These are phyloP conservation scores for Stichodactyla mertensii DNA, from an alignment of 64 coral and sea anemone genomes.

Conservation along the genomic window DNA sequence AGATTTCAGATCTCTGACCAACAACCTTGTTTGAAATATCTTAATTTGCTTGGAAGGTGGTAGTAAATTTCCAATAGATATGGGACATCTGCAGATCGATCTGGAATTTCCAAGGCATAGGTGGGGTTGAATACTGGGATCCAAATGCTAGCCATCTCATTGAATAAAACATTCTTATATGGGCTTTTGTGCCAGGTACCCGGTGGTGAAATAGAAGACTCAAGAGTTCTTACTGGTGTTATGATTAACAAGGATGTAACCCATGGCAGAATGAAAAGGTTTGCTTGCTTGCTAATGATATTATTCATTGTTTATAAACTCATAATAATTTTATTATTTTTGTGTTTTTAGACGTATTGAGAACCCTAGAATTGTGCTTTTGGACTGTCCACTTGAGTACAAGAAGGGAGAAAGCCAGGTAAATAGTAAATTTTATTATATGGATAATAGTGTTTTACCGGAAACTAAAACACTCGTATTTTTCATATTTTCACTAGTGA, in stretches of 20 bases:
- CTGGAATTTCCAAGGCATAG: no score
- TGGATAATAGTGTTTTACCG: no score
- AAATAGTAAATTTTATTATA: neutral
- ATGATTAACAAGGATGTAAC: conserved; percentile 99
- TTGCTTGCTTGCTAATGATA: neutral
- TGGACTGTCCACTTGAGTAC: conserved; percentile 96
- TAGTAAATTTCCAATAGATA: no score
- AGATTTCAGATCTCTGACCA: no score
- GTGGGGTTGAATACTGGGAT: neutral
- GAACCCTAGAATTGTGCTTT: conserved; percentile 87
- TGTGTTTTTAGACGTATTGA: conserved; percentile 71
- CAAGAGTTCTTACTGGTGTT: conserved; percentile 85
- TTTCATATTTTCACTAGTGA: no score
- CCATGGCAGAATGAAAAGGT: conserved; percentile 98
- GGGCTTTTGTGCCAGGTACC: conserved; percentile 49
- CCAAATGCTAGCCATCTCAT: neutral
- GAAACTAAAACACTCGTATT: no score
- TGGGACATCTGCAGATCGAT: no score
- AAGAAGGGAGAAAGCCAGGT: conserved; percentile 99
- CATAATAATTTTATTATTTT: neutral
- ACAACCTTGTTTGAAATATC: no score
- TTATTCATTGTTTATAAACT: neutral
- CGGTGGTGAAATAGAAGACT: conserved; percentile 94
- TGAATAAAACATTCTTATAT: neutral
- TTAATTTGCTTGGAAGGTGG: no score